Evolutionary conservation across 2,888 invertebrate species (phyloP), one percentile per base, ranked within the genome.

Genomic region (Sminthurides aquaticus): DNA sequence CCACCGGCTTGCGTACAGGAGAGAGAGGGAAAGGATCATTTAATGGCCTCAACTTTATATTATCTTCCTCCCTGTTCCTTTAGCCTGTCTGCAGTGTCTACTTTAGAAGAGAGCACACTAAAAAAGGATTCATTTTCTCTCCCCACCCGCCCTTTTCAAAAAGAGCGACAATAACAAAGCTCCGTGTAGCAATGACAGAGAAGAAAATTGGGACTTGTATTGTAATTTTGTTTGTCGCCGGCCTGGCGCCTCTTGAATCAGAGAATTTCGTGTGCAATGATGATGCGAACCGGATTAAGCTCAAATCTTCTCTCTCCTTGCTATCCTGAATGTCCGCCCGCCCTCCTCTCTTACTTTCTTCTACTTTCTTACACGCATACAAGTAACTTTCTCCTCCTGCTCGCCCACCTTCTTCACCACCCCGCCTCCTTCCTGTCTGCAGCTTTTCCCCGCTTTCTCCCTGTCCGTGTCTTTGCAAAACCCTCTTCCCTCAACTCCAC

Each of bases 171-270:
- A 28, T 28, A 57, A 29, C 25, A 62, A 28, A 59, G 55, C 59
- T 61, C 57, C 62, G 62, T 62, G 67, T 62, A 62, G 57, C 56
- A 57, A 20, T 52, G 57, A 64, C 58, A 49, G 43, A 60, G 57
- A 62, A 64, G 65, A 67, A 69, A 69, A 69, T 67, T 67, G 67
- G 64, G 60, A 57, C 62, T 67, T 69, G 70, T 69, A 67, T 69
- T 70, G 70, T 70, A 68, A 70, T 70, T 70, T 70, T 68, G 69
- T 69, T 60, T 70, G 70, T 67, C 70, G 70, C 70, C 70, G 68
- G 70, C 64, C 67, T 70, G 70, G 69, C 69, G 70, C 65, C 64
- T 57, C 52, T 52, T 52, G 18, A 15, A 52, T 52, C 52, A 52
- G 20, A 20, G 18, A 52, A 52, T 20, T 52, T 20, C 22, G 52